Evolutionary conservation across 2,113 vertebrate species (phyloP), one percentile per base, ranked within the genome.

Genomic region (Thinocorus orbignyianus): DNA sequence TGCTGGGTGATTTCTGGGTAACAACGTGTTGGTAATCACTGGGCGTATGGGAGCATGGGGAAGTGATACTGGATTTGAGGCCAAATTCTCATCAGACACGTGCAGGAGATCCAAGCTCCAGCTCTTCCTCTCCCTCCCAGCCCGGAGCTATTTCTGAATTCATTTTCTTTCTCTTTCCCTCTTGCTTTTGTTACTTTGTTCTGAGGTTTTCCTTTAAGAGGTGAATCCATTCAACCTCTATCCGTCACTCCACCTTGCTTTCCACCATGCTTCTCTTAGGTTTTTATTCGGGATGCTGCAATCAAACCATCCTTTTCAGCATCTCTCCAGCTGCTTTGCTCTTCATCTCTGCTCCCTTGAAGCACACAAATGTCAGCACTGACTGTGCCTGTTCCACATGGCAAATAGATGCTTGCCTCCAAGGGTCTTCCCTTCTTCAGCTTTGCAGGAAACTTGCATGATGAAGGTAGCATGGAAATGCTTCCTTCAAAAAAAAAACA

Each of bases 331-430:
- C 88, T 85, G 91, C 95, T 96, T 92, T 61, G 88, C 95, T 93
- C 83, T 81, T 90, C 95, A 93, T 81, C 88, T 91, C 92, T 69
- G 81, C 95, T 92, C 65, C 87, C 88, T 91, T 57, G 86, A 89
- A 58, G 92, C 71, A 26, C 89, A 64, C 54, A 28, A 62, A 52
- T 62, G 39, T 22, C 90, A 88, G 81, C 76, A 15, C 82, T n/a
- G 64, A 20, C 70, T 54, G 46, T 60, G 80, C 74, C 7, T 3
- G 6, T 25, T 42, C 81, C 81, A 16, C 81, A 8, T 17, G 19
- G 76, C 90, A 58, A 15, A 68, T 16, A 81, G 69, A 14, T 23
- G 4, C 66, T 85, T 48, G 42, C 37, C 41, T 83, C 42, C 46
- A 33, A 54, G 73, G 85, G 57, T 7, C 69, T 82, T 76, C 73